Conservation (phyloP, 2,797 vertebrate genomes). For the Esox masquinongy region DNA sequence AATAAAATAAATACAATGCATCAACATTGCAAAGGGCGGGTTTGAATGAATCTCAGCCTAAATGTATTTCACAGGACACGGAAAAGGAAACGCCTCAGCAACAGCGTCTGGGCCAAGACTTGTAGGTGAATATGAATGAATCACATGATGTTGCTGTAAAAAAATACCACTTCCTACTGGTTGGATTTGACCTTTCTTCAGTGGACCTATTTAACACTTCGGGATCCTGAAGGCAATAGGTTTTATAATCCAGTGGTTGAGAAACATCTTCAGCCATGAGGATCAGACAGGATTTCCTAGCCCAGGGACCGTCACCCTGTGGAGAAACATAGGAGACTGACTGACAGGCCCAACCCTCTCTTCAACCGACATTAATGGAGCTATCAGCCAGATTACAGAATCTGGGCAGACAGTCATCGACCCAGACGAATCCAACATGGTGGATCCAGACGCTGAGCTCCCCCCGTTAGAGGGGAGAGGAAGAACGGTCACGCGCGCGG, state of each 20-base stretch:
- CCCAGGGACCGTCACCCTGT: neutral
- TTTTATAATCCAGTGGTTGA: neutral
- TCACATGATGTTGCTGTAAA: too few species aligned
- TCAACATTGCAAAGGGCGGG: too few species aligned
- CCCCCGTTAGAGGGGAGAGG: conserved; percentile 2
- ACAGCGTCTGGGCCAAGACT: conserved; percentile 14
- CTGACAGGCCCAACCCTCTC: neutral
- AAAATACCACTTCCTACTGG: neutral
- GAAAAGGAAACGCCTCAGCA: conserved; percentile 45
- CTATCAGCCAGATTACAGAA: conserved; percentile 47
- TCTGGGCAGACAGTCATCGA: conserved; percentile 49
- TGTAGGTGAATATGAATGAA: conserved; percentile 40
- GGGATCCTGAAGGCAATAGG: neutral
- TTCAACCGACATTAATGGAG: conserved; percentile 52
- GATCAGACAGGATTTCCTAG: neutral
- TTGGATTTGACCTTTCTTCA: conserved; percentile 20
- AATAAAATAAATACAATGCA: too few species aligned
- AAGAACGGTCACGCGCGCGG: conserved; percentile 17
- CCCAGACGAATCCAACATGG: conserved; percentile 34
- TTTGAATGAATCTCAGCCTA: neutral
- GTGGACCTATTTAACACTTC: conserved; percentile 1
- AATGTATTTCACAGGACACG: conserved; percentile 50
- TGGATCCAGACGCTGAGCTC: conserved; percentile 4
- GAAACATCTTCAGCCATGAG: neutral
- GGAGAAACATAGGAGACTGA: neutral